Evolutionary conservation across 2,797 vertebrate genomes (phyloP).

Genomic region (Lateolabrax maculatus): DNA sequence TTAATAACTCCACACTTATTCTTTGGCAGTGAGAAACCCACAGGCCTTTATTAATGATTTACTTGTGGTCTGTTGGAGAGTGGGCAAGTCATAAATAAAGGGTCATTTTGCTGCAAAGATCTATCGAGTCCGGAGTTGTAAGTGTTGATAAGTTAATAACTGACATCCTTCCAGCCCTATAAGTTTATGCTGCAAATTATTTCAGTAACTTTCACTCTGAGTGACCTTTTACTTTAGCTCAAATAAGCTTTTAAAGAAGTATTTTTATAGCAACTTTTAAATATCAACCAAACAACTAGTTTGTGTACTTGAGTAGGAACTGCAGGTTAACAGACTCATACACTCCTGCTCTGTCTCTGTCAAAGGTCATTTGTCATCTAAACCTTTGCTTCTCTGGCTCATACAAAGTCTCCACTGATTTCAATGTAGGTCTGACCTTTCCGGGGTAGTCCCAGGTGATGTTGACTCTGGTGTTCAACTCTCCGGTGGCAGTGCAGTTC

Average conservation of each 20-base stretch:
- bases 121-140: not conserved
- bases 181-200: not conserved
- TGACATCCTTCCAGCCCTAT: no score
- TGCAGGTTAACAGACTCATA: not conserved
- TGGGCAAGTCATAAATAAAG: not conserved
- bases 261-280: not conserved
- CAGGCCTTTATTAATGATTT: not conserved
- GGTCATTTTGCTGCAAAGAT: not conserved
- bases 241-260: not conserved
- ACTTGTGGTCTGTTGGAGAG: not conserved
- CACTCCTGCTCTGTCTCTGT: not conserved
- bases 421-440: constrained; percentile 85
- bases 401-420: constrained; percentile 10
- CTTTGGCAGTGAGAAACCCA: not conserved
- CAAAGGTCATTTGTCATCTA: constrained; percentile 24
- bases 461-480: constrained; percentile 92
- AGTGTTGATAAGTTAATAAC: not conserved
- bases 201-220: no score
- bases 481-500: constrained; percentile 91
- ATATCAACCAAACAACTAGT: not conserved
- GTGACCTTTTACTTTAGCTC: not conserved
- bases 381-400: constrained; percentile 9
- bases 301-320: not conserved
- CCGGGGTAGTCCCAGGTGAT: constrained; percentile 94
- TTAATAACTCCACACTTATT: not conserved